These are phyloP conservation scores for Polyommatus icarus DNA, from an alignment of 2,888 invertebrate species.

Conservation along the genomic window DNA sequence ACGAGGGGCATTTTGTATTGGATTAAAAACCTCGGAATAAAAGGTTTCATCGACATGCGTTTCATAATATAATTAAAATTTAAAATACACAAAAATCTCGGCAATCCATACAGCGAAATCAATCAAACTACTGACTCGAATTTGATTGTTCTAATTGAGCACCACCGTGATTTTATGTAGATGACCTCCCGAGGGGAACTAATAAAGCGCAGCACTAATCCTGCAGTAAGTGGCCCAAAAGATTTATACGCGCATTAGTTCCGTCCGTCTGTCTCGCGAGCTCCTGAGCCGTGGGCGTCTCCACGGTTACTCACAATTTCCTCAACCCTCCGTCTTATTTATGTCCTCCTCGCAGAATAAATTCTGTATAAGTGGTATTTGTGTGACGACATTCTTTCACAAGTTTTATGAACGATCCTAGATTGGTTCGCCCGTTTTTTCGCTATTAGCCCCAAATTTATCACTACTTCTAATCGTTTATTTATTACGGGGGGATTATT, in stretches of 20 bases:
- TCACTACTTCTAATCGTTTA: conserved; percentile 22
- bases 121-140: background rate
- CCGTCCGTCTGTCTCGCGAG: conserved; percentile 44
- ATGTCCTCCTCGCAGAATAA: conserved; percentile 65
- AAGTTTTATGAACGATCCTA: conserved; percentile 52
- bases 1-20: background rate
- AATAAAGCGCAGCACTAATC: background rate
- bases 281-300: conserved; percentile 47
- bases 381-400: conserved; percentile 51
- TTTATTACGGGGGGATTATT: conserved; percentile 26
- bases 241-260: conserved; percentile 44
- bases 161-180: background rate
- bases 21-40: background rate
- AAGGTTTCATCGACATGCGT: background rate
- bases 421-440: conserved; percentile 30
- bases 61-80: background rate
- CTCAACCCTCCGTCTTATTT: conserved; percentile 56
- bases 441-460: conserved; percentile 32
- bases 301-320: conserved; percentile 67
- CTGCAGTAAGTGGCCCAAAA: conserved; percentile 17
- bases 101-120: background rate
- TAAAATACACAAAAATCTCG: background rate
- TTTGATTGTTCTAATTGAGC: background rate
- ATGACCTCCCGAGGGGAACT: background rate
- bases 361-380: conserved; percentile 69